These are phyloP conservation scores for Protaetia brevitarsis DNA, from an alignment of 1,140 invertebrate genomes.

Conservation along the genomic window DNA sequence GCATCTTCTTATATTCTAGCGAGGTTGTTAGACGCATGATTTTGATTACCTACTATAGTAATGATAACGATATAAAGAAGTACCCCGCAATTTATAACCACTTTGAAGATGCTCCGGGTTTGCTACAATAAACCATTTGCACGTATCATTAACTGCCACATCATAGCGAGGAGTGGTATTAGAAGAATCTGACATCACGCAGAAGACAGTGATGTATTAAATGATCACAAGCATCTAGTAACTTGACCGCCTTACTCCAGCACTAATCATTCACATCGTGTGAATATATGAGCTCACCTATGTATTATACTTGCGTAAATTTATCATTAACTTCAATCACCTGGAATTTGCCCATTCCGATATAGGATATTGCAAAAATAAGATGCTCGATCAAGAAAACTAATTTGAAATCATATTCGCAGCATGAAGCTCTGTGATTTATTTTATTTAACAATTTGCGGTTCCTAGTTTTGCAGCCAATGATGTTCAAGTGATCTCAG, in stretches of 20 bases:
- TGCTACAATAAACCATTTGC: no score
- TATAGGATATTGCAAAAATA: neutral
- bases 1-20: no score
- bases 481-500: neutral
- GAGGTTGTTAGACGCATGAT: no score
- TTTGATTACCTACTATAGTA: no score
- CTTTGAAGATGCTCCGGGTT: no score
- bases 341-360: neutral
- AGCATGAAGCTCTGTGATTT: constrained; percentile 2
- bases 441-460: constrained; percentile 13
- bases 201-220: constrained; percentile 3
- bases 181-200: neutral
- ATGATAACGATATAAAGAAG: no score
- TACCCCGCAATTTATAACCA: no score
- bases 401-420: constrained; percentile 1
- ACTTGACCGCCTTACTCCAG: neutral
- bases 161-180: neutral
- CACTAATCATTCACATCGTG: neutral
- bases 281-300: neutral
- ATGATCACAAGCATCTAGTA: neutral
- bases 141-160: neutral
- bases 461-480: neutral
- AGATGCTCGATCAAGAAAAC: neutral
- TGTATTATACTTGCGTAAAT: neutral
- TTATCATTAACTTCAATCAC: neutral